Evolutionary conservation across 2,888 invertebrate species (phyloP).

Genomic region (Neocrepidodera transversa): DNA sequence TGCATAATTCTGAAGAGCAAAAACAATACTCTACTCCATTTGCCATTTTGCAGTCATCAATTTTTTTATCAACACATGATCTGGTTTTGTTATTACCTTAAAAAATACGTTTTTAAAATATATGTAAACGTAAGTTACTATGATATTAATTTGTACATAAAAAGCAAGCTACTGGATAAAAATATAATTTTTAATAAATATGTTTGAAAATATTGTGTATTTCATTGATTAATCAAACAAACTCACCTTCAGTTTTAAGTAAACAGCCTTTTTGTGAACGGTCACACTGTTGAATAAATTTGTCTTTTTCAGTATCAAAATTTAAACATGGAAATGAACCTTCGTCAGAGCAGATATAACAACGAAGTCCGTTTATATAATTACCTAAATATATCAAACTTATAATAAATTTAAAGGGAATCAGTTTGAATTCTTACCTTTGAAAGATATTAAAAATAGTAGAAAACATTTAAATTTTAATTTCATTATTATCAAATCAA

Average conservation of each 20-base stretch:
- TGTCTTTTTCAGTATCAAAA: constrained; percentile 32
- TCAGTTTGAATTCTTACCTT: constrained; percentile 1
- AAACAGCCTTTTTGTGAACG: constrained; percentile 27
- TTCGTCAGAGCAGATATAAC: constrained; percentile 34
- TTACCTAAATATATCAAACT: constrained; percentile 11
- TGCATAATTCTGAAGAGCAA: constrained; percentile 35
- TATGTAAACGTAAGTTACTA: not conserved
- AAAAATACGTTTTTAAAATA: not conserved
- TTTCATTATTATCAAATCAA: constrained; percentile 1
- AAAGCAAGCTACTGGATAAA: too few relatives aligned
- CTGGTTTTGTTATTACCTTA: constrained; percentile 26
- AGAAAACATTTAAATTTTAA: constrained; percentile 5
- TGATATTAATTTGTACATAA: not conserved
- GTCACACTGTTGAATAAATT: constrained; percentile 31
- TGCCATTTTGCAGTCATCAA: constrained; percentile 33
- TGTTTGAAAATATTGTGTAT: too few relatives aligned
- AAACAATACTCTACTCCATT: constrained; percentile 37
- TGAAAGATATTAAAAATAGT: constrained; percentile 10
- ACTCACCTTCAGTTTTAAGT: constrained; percentile 21
- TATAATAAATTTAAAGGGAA: not conserved
- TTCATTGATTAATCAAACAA: too few relatives aligned
- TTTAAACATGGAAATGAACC: constrained; percentile 24
- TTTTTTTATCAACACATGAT: constrained; percentile 20
- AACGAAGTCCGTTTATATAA: constrained; percentile 25
- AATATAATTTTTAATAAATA: too few relatives aligned